phyloP scores from a whole-genome alignment of 2,888 invertebrate species.

The Drosophila meridionalis region DNA sequence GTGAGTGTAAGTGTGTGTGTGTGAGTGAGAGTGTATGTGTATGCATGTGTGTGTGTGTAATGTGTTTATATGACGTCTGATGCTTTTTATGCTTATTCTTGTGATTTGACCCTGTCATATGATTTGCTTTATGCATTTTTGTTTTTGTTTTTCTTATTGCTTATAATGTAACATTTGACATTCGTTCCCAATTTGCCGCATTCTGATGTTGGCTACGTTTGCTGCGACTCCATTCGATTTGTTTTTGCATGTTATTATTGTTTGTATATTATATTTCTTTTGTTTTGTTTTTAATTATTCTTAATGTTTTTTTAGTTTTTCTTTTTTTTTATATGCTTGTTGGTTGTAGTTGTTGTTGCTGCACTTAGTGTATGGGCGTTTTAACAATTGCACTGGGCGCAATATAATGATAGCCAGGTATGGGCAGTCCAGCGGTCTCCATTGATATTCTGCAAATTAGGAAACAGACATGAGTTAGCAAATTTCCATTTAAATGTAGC shows the following conservation, averaged over 20 bases:
- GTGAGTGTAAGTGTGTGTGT: constrained; percentile 46
- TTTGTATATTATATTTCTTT: constrained; percentile 20
- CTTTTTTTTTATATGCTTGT: constrained; percentile 13
- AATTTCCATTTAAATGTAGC: not conserved
- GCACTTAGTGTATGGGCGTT: constrained; percentile 93
- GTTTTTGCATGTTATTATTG: constrained; percentile 29
- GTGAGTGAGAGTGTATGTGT: constrained; percentile 43
- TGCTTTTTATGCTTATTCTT: constrained; percentile 23
- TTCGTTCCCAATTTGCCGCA: constrained; percentile 22
- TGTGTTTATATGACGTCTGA: constrained; percentile 32
- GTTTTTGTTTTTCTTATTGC: constrained; percentile 59
- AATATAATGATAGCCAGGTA: constrained; percentile 96
- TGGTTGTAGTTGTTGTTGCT: constrained; percentile 42
- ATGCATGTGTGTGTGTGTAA: constrained; percentile 15
- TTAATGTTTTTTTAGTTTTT: constrained; percentile 3
- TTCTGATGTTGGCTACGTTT: constrained; percentile 24
- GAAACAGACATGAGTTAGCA: not conserved
- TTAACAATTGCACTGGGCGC: constrained; percentile 97
- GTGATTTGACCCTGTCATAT: constrained; percentile 38
- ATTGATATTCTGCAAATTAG: constrained; percentile 93
- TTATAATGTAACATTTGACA: constrained; percentile 65
- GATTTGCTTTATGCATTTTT: constrained; percentile 35
- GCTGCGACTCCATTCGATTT: constrained; percentile 40
- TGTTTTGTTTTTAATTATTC: not conserved
- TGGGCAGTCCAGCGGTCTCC: constrained; percentile 96